Percentiles rank a stretch among this genome's conserved stretches.
These are phyloP conservation scores for Macropis europaea DNA, from an alignment of 2,888 invertebrate species.

Conservation along the genomic window DNA sequence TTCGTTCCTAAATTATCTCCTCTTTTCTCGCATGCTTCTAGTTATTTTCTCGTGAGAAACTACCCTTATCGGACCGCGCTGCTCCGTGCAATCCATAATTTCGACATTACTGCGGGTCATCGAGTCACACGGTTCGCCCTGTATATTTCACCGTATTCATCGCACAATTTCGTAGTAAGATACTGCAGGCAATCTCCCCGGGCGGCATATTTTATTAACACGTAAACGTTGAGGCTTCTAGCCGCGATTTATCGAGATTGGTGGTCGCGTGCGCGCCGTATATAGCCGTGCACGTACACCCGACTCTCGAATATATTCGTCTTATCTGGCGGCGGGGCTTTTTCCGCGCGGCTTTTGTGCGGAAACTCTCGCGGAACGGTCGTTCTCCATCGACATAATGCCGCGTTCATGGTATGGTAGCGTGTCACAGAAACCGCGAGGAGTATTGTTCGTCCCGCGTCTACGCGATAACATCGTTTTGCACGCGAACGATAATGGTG, in stretches of 20 bases:
- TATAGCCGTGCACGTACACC: conserved; percentile 23
- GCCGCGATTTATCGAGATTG: conserved; percentile 53
- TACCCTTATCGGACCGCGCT: too few species aligned
- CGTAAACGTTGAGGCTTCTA: conserved; percentile 46
- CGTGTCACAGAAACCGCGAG: not conserved
- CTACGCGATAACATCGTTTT: conserved; percentile 5
- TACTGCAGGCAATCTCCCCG: conserved; percentile 8
- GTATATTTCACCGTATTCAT: too few species aligned
- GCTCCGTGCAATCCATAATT: too few species aligned
- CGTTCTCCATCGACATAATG: not conserved
- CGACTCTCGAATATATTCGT: conserved; percentile 14
- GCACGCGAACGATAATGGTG: conserved; percentile 14
- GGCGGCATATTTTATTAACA: conserved; percentile 49
- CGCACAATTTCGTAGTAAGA: not conserved
- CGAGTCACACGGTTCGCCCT: too few species aligned
- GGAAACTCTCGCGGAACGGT: not conserved
- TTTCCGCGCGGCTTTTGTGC: conserved; percentile 3
- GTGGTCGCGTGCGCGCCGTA: conserved; percentile 19
- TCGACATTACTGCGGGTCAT: too few species aligned
- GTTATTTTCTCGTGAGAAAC: too few species aligned
- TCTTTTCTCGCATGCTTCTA: too few species aligned
- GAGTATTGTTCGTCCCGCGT: not conserved
- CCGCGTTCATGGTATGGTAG: too few species aligned
- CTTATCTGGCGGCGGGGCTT: conserved; percentile 17
- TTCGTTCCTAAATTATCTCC: too few species aligned